Evolutionary conservation across 2,797 vertebrate genomes (phyloP), one percentile per base, ranked within the genome.

Genomic region (Passerculus sandwichensis): DNA sequence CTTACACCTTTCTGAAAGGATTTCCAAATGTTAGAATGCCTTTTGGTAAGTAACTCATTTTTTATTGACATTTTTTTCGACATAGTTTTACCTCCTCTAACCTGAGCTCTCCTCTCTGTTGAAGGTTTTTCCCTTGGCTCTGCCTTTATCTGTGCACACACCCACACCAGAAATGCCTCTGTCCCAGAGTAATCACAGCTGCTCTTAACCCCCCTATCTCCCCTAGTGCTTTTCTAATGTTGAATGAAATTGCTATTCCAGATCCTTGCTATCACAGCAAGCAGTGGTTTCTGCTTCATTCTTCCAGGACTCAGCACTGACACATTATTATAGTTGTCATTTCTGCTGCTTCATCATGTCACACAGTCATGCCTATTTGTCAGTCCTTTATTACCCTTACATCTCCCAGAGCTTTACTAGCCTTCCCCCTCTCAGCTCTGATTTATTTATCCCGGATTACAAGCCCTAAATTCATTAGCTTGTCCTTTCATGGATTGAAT

Each of bases 361-460:
- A 80, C 4, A 1, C 44, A 57, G 66, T 75, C 82, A 51, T 48
- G 79, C 38, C 73, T 73, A 47, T 73, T 84, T 91, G 71, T 84
- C 81, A 89, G 77, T 79, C 71, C 67, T 89, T 91, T 91, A 89
- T 88, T 91, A 92, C 23, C 70, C 47, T 40, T 60, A 51, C 44
- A 27, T 47, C 32, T 95, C 70, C 79, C 66, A 73, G 54, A 74
- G 65, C 72, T 93, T 91, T 87, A 34, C 75, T 16, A 56, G 62
- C 76, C 79, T 85, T 81, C 50, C 65, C 20, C 38, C 56, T 88
- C 89, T 88, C 91, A 51, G 36, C 60, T 78, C 44, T 75, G 59
- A 92, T 89, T 93, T 88, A 85, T 91, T 91, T 92, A 27, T 70
- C 62, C 84, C 86, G 82, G 73, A 92, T 86, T 95, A 89, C 85